Evolutionary conservation across 2,888 invertebrate species (phyloP).

Genomic region (Ommatoiulus sabulosus): DNA sequence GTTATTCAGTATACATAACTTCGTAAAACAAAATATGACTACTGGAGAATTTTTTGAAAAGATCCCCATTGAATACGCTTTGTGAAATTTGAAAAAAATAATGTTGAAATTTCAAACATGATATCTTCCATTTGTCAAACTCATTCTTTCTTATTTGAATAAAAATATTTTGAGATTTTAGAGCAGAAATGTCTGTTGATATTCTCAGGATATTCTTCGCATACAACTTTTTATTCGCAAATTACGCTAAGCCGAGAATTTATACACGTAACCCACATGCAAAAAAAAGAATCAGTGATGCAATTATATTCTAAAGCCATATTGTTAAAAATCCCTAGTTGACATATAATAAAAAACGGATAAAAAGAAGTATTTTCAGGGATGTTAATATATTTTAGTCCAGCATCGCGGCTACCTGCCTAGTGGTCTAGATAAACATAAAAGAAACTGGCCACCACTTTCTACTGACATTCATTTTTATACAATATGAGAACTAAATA

Average conservation of each 20-base stretch:
- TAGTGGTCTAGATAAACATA: conserved; percentile 40
- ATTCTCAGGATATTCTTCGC: neutral
- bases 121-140: neutral
- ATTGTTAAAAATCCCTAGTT: conserved; percentile 23
- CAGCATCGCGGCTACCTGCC: neutral
- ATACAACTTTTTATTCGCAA: neutral
- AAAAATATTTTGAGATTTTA: neutral
- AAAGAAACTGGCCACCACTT: conserved; percentile 31
- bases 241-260: neutral
- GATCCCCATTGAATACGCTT: no score
- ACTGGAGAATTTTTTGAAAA: neutral
- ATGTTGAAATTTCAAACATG: no score
- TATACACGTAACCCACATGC: neutral
- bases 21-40: no score
- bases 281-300: neutral
- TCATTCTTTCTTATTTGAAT: neutral
- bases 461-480: conserved; percentile 36
- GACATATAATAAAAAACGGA: neutral
- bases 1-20: no score
- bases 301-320: conserved; percentile 9
- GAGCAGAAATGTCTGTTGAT: neutral
- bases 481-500: conserved; percentile 28
- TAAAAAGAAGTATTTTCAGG: neutral
- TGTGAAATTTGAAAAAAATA: no score
- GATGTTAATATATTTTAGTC: conserved; percentile 3